Percentiles rank a stretch among this genome's conserved stretches.
Conservation (phyloP, 2,888 invertebrate species). For the Drosophila aldrichi region DNA sequence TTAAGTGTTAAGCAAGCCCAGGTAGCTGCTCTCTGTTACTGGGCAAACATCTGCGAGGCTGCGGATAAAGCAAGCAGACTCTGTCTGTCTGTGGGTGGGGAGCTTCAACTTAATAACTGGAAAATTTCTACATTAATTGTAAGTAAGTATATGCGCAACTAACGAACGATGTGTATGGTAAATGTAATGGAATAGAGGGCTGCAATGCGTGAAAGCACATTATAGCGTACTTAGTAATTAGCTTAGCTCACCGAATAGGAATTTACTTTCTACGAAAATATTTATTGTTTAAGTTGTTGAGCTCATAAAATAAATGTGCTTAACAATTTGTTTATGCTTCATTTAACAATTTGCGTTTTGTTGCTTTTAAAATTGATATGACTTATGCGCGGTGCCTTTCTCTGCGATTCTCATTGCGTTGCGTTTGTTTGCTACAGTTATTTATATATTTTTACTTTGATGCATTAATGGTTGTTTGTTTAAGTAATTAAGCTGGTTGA, state of each 20-base stretch:
- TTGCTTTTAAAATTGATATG: neutral
- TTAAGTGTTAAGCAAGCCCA: conserved; percentile 61
- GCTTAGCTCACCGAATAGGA: conserved; percentile 1
- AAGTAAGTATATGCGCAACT: neutral
- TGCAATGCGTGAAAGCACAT: conserved; percentile 7
- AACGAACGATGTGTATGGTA: conserved; percentile 24
- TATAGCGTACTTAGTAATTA: neutral
- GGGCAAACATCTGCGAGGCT: conserved; percentile 7
- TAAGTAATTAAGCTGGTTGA: neutral
- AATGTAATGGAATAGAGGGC: conserved; percentile 7
- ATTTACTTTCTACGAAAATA: conserved; percentile 7
- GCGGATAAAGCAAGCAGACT: neutral
- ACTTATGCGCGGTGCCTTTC: neutral
- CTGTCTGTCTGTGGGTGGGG: neutral
- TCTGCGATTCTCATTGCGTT: neutral
- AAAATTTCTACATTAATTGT: conserved; percentile 10
- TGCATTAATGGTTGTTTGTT: neutral
- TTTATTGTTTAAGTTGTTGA: neutral
- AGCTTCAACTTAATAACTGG: conserved; percentile 5
- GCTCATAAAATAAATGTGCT: conserved; percentile 5
- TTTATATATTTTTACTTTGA: neutral
- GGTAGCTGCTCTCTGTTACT: conserved; percentile 24
- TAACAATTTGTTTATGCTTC: neutral
- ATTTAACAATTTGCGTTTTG: conserved; percentile 3
- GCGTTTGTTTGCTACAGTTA: neutral